Percentiles rank a stretch among this genome's conserved stretches.
Evolutionary conservation across 2,113 vertebrate genomes (phyloP).

Genomic region (Litocranius walleri): DNA sequence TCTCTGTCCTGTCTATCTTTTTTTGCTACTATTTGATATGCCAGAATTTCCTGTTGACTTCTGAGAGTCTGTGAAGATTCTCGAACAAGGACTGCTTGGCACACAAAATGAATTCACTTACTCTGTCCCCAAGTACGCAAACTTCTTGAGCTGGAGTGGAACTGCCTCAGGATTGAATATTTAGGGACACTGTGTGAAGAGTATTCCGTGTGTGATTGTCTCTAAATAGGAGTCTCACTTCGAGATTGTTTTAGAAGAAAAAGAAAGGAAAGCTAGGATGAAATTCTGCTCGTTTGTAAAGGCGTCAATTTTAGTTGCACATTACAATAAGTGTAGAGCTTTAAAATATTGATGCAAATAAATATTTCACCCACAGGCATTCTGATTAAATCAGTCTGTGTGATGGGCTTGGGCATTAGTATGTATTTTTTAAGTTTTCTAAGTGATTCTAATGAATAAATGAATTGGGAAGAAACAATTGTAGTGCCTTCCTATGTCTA

Average conservation of each 20-base stretch:
- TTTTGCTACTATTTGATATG: neutral
- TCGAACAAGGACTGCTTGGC: neutral
- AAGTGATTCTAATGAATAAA: neutral
- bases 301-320: neutral
- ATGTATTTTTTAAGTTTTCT: neutral
- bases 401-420: neutral
- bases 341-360: constrained; percentile 28
- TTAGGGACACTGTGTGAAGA: neutral
- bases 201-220: neutral
- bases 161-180: neutral
- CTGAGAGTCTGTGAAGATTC: neutral
- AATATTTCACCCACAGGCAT: neutral
- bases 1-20: neutral
- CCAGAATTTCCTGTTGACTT: neutral
- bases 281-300: constrained; percentile 6
- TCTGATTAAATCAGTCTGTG: neutral
- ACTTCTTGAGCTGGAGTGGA: neutral
- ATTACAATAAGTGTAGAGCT: constrained; percentile 24
- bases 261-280: neutral
- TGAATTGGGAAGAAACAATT: neutral
- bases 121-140: neutral
- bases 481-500: neutral
- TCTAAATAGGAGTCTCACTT: neutral
- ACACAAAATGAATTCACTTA: neutral
- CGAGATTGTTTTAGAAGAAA: neutral